phyloP scores from a whole-genome alignment of 1,140 invertebrate species.

The Lasioglossum albipes region DNA sequence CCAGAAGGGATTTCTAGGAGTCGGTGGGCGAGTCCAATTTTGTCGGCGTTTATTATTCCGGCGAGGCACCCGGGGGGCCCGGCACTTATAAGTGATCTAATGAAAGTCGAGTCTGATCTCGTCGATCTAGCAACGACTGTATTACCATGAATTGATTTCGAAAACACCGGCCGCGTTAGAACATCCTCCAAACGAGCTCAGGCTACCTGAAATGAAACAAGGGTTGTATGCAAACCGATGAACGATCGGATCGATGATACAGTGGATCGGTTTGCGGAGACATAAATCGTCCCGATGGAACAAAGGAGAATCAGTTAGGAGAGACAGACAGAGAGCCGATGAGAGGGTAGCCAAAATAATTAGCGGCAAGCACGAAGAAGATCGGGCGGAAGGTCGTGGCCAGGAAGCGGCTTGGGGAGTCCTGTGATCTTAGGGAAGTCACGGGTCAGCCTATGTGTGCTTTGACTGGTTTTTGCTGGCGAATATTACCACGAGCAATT shows the following conservation, averaged over 20 bases:
- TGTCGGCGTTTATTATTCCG: constrained; percentile 69
- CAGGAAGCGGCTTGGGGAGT: constrained; percentile 70
- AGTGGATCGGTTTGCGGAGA: background rate
- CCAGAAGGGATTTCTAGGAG: constrained; percentile 78
- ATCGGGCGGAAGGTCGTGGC: constrained; percentile 73
- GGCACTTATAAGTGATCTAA: constrained; percentile 73
- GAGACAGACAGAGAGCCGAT: constrained; percentile 55
- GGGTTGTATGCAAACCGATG: background rate
- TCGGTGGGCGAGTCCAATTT: constrained; percentile 70
- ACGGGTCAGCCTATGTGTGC: constrained; percentile 70
- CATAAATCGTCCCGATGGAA: constrained; percentile 24
- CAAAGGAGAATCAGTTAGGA: constrained; percentile 55
- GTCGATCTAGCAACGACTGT: constrained; percentile 62
- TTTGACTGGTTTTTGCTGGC: constrained; percentile 67
- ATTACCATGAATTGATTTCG: background rate
- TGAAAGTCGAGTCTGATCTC: constrained; percentile 72
- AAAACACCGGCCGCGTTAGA: no score
- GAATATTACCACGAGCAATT: constrained; percentile 70
- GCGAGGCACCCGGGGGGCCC: constrained; percentile 56
- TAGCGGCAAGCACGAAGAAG: constrained; percentile 68
- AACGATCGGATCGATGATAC: background rate
- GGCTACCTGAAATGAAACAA: background rate
- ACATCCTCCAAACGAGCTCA: no score
- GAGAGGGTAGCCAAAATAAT: constrained; percentile 66
- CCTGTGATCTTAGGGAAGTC: constrained; percentile 72